Base-by-base conservation (phyloP, 2,888 invertebrate genomes). In the Himalopsyche japonica region DNA sequence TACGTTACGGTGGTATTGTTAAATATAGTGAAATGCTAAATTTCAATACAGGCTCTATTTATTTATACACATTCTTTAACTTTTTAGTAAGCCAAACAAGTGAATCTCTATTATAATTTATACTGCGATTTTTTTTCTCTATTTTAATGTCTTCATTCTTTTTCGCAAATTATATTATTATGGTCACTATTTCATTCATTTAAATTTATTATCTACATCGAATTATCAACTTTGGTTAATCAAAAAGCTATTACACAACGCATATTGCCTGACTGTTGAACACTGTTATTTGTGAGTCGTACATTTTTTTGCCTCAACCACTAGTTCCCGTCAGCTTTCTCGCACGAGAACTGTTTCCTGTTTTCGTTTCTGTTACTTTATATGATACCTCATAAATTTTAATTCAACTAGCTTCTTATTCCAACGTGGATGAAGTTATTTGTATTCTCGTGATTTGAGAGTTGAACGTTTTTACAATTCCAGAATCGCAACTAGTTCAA, bases 331-430 rank as follows among this genome's bases (percentile, higher is more conserved):
- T 70, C 79, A 79, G 82, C 76, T 79, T n/a, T 37, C 49, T 80
- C 49, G 49, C 49, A 77, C 70, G 76, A 34, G 80, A 80, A 78
- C 57, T 70, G 79, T 81, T 84, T 86, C 86, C 86, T 84, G 86
- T 85, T 84, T 81, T 47, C 79, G 49, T 83, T 81, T 34, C 64
- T 43, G 70, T 20, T 48, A 30, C 64, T 76, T 47, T 18, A 32
- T 47, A 79, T 76, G 83, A 64, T 49, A 82, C 64, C 57, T 83
- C 83, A 85, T 86, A 82, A 85, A 86, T 85, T 85, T 85, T 86
- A 86, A 86, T 83, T 77, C 83, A 82, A 34, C 81, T 76, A 80
- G 77, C 80, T 83, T 83, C 47, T 83, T 57, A 20, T 57, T 57
- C 24, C 57, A 20, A 2, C n/a, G 20, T 57, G 57, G 57, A n/a